A percentile compares a stretch with the other conserved stretches of the same genome.
These are phyloP conservation scores for Eilema depressum DNA, from an alignment of 2,888 invertebrate genomes.

Conservation along the genomic window DNA sequence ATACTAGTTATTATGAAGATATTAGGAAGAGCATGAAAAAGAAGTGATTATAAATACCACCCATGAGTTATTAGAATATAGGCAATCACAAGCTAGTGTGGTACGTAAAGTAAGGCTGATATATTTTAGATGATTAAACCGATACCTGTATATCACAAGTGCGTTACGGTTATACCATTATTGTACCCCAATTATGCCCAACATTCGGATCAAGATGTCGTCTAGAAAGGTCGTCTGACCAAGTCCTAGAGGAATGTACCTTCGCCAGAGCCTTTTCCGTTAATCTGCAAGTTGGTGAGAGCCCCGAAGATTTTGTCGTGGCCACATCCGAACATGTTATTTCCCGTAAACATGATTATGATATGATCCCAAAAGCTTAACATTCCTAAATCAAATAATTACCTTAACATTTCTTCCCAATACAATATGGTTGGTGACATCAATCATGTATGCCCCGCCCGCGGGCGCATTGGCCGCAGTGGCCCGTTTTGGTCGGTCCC, in stretches of 20 bases:
- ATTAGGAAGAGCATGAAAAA: background rate
- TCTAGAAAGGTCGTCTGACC: background rate
- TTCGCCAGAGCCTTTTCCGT: background rate
- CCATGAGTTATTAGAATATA: background rate
- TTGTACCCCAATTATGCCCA: no score
- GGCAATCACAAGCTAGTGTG: background rate
- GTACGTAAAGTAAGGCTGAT: no score
- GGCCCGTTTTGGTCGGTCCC: constrained; percentile 87
- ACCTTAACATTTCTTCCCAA: constrained; percentile 77
- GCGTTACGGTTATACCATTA: no score
- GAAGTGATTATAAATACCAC: background rate
- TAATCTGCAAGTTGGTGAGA: background rate
- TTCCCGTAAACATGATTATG: background rate
- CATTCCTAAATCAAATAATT: constrained; percentile 12
- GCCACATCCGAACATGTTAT: background rate
- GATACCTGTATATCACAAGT: background rate
- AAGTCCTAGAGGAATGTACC: background rate
- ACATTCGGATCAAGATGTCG: no score
- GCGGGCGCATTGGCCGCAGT: constrained; percentile 74
- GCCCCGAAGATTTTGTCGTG: background rate
- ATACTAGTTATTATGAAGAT: background rate
- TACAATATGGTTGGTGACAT: constrained; percentile 71
- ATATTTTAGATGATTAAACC: background rate
- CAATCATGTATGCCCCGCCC: constrained; percentile 84
- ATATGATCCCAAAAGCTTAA: background rate